phyloP scores from a whole-genome alignment of 2,797 vertebrate genomes.

The Eospalax fontanierii region DNA sequence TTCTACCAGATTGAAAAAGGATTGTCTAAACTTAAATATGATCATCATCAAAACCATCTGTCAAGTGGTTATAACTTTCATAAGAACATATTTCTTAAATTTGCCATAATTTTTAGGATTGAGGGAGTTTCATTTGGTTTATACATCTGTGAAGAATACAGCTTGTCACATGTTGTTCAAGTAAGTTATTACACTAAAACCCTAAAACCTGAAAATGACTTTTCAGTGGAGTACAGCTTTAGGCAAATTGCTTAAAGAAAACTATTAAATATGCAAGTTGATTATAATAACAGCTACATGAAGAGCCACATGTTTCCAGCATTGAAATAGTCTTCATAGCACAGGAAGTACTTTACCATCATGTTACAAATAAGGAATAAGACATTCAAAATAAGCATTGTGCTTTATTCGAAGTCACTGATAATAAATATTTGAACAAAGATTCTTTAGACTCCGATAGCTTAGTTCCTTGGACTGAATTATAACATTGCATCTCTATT shows the following conservation, averaged over 20 bases:
- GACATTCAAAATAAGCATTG: background rate
- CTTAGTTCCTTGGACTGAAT: background rate
- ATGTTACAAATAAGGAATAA: background rate
- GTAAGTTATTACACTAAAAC: constrained; percentile 10
- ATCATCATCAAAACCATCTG: constrained; percentile 31
- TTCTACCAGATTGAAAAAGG: constrained; percentile 27
- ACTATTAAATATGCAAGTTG: background rate
- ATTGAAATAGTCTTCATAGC: background rate
- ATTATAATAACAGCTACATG: background rate
- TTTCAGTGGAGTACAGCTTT: background rate
- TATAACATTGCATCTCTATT: background rate
- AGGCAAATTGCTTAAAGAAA: background rate
- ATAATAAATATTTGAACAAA: background rate
- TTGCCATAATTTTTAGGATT: background rate
- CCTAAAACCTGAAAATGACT: background rate
- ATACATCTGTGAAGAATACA: background rate
- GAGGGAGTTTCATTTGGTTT: background rate
- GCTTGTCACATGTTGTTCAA: background rate
- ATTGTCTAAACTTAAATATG: constrained; percentile 57
- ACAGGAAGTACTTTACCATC: background rate
- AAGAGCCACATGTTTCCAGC: background rate
- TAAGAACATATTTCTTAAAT: constrained; percentile 34
- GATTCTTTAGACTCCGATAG: background rate
- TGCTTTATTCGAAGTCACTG: background rate
- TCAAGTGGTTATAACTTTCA: constrained; percentile 32